phyloP scores from a whole-genome alignment of 2,113 vertebrate species.

The Platichthys flesus region DNA sequence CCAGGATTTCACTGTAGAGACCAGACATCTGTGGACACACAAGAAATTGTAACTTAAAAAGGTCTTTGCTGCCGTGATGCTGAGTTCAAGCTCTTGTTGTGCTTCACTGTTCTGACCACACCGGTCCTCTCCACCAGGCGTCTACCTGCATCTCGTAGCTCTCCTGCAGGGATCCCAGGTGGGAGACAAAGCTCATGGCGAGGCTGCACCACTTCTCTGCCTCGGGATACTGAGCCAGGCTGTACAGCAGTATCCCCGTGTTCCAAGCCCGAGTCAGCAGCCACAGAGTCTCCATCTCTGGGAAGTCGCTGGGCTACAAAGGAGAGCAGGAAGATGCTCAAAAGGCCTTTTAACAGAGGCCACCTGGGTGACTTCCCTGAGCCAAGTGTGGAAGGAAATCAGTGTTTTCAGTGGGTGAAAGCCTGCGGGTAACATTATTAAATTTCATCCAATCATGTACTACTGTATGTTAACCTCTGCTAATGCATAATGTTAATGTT shows the following conservation, averaged over 20 bases:
- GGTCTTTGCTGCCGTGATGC: not conserved
- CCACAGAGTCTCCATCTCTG: constrained; percentile 91
- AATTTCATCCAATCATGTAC: constrained; percentile 42
- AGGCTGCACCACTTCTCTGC: constrained; percentile 91
- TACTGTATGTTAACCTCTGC: constrained; percentile 50
- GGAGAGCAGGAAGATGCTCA: constrained; percentile 46
- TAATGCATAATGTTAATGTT: constrained; percentile 14
- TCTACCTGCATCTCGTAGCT: constrained; percentile 89
- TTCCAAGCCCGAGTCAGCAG: constrained; percentile 94
- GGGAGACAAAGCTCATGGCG: constrained; percentile 86
- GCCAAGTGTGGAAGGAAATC: constrained; percentile 24
- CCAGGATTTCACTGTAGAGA: constrained; percentile 86
- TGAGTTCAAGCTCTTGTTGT: not conserved
- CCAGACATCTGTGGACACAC: constrained; percentile 83
- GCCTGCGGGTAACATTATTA: constrained; percentile 5
- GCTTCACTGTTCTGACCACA: constrained; percentile 5
- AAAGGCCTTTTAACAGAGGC: constrained; percentile 36
- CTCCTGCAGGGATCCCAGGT: constrained; percentile 87
- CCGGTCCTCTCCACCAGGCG: not conserved
- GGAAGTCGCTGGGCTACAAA: constrained; percentile 80
- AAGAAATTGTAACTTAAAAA: constrained; percentile 10
- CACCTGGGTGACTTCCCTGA: constrained; percentile 46
- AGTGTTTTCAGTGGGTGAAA: constrained; percentile 13
- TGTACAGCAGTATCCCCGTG: constrained; percentile 87
- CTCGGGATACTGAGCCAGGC: constrained; percentile 80